Evolutionary conservation across 2,888 invertebrate genomes (phyloP).

Genomic region (Petrolisthes cinctipes): DNA sequence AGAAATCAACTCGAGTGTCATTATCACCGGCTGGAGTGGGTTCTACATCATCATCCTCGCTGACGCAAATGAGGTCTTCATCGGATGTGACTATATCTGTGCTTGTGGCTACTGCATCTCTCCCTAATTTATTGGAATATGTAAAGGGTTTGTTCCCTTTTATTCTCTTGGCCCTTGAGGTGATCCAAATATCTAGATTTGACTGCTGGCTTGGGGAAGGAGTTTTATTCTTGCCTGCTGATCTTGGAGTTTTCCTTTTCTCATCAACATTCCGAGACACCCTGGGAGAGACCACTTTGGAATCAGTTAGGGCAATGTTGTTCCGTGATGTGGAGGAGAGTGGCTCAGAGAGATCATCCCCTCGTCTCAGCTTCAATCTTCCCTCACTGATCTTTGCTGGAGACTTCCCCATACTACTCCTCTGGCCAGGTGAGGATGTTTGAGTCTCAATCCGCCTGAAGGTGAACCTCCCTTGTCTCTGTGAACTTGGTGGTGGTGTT

Average conservation of each 20-base stretch:
- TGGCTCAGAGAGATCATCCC: slow-evolving; percentile 13
- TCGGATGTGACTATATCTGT: neutral
- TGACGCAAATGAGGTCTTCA: neutral
- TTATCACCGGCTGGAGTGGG: neutral
- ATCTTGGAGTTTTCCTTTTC: neutral
- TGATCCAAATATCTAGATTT: slow-evolving; percentile 23
- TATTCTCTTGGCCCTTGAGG: slow-evolving; percentile 25
- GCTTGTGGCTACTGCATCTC: neutral
- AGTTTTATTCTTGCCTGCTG: neutral
- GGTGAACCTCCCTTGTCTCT: slow-evolving; percentile 28
- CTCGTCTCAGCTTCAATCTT: slow-evolving; percentile 20
- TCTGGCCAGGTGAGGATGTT: neutral
- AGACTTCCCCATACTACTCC: neutral
- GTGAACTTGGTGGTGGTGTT: neutral
- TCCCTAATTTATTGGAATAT: neutral
- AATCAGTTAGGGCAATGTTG: slow-evolving; percentile 31
- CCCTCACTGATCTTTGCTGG: neutral
- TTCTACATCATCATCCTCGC: neutral
- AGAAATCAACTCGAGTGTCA: neutral
- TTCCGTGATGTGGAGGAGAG: slow-evolving; percentile 4
- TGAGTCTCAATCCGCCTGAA: slow-evolving; percentile 16
- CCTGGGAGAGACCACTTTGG: slow-evolving; percentile 35
- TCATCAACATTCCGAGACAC: neutral
- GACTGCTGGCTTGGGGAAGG: neutral
- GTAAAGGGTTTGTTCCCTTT: slow-evolving; percentile 18